Evolutionary conservation across 2,797 vertebrate species (phyloP).

Genomic region (Kryptolebias ocellatus): DNA sequence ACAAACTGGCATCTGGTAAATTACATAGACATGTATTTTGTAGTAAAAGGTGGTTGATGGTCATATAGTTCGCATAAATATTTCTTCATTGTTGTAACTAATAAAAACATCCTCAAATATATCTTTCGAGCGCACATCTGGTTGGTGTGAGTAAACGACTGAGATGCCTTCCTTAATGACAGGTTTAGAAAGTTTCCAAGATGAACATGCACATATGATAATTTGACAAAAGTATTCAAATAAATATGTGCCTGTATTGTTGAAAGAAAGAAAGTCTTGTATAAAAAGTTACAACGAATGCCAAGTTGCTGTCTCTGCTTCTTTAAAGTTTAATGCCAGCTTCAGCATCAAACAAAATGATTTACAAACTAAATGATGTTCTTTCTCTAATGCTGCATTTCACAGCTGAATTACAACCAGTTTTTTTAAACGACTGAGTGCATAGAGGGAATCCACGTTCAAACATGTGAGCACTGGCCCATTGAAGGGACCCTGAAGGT

Average conservation of each 20-base stretch:
- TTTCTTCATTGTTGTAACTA: not conserved
- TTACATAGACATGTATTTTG: not conserved
- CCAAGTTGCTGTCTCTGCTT: conserved; percentile 9
- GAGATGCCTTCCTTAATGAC: conserved; percentile 47
- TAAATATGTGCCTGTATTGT: conserved; percentile 35
- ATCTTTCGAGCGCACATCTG: conserved; percentile 52
- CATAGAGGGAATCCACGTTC: conserved; percentile 15
- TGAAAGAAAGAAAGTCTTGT: not conserved
- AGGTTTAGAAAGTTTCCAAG: conserved; percentile 39
- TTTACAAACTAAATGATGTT: conserved; percentile 1
- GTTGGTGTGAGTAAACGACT: conserved; percentile 14
- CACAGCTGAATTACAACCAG: conserved; percentile 4
- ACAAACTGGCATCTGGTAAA: not conserved
- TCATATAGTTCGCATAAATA: conserved; percentile 5
- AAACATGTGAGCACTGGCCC: conserved; percentile 60
- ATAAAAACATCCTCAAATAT: conserved; percentile 6
- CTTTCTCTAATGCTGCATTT: conserved; percentile 32
- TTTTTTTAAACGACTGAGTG: conserved; percentile 20
- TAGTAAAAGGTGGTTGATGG: not conserved
- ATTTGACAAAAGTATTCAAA: conserved; percentile 20
- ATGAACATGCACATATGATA: conserved; percentile 10
- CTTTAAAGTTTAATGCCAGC: not conserved
- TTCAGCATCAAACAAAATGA: conserved; percentile 1
- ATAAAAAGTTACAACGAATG: not conserved
- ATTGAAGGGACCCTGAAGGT: conserved; percentile 54